Percentiles rank a stretch among this genome's conserved stretches.
These are phyloP conservation scores for Stercorarius parasiticus DNA, from an alignment of 2,113 vertebrate species.

Conservation along the genomic window DNA sequence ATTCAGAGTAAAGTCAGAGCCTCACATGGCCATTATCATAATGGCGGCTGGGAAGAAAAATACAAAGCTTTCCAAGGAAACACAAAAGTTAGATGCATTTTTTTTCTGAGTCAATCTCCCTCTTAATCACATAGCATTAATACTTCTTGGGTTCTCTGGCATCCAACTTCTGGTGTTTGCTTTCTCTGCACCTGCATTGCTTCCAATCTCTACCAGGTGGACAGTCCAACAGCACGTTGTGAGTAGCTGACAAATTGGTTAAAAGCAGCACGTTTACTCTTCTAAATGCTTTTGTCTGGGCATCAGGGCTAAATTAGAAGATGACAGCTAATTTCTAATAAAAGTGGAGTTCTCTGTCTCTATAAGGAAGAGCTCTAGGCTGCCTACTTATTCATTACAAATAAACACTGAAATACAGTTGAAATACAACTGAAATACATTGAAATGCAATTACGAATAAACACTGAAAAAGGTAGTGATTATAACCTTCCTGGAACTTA, in stretches of 20 bases:
- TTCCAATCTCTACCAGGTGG: neutral
- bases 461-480: neutral
- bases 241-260: neutral
- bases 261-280: neutral
- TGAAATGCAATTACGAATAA: no score
- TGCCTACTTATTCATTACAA: neutral
- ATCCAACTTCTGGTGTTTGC: neutral
- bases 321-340: neutral
- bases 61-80: neutral
- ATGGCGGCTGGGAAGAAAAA: neutral
- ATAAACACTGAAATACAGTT: neutral
- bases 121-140: neutral
- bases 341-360: neutral
- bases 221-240: neutral
- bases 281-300: neutral
- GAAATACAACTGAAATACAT: no score
- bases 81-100: neutral
- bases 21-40: neutral
- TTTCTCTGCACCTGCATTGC: no score
- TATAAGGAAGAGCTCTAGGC: neutral
- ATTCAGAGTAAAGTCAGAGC: neutral
- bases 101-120: neutral
- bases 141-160: neutral
- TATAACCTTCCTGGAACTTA: neutral
- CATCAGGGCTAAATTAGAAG: neutral